Percentiles rank a stretch among this genome's conserved stretches.
These are phyloP conservation scores for Planococcus citri DNA, from an alignment of 1,140 invertebrate species.

Conservation along the genomic window DNA sequence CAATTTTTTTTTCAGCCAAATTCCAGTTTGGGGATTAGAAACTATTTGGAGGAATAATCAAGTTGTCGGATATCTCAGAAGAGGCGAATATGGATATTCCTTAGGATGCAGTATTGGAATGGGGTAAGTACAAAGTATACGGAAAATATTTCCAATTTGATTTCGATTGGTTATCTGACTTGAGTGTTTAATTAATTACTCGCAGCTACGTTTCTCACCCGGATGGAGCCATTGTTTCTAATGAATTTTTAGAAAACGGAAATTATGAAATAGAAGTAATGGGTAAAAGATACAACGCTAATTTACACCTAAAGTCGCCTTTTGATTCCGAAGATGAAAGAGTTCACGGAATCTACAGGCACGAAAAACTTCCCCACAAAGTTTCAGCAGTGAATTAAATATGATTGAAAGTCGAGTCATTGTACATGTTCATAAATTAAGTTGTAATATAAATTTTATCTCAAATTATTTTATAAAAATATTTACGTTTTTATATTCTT, in stretches of 20 bases:
- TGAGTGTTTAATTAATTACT: too few species aligned
- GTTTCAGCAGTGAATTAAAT: not conserved
- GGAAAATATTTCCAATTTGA: not conserved
- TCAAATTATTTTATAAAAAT: too few species aligned
- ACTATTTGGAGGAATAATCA: slow-evolving; percentile 63
- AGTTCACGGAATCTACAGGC: slow-evolving; percentile 30
- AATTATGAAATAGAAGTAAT: slow-evolving; percentile 67
- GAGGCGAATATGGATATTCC: slow-evolving; percentile 65
- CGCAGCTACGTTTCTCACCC: slow-evolving; percentile 42
- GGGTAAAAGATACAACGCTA: slow-evolving; percentile 55
- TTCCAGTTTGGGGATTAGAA: slow-evolving; percentile 70
- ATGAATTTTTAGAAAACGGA: slow-evolving; percentile 53
- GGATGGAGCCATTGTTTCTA: slow-evolving; percentile 42
- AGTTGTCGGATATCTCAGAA: slow-evolving; percentile 60
- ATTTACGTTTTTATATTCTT: not conserved
- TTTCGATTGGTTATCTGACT: too few species aligned
- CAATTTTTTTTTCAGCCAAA: slow-evolving; percentile 35
- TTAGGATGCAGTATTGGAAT: slow-evolving; percentile 55
- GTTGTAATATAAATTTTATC: too few species aligned
- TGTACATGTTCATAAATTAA: not conserved
- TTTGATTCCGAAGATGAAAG: slow-evolving; percentile 62
- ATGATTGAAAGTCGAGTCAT: not conserved
- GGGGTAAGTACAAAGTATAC: slow-evolving; percentile 45
- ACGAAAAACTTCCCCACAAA: not conserved
- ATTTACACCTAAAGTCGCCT: slow-evolving; percentile 54